Percentiles rank a stretch among this genome's conserved stretches.
Conservation (phyloP, 2,888 invertebrate species). For the Eurytoma adleriae region DNA sequence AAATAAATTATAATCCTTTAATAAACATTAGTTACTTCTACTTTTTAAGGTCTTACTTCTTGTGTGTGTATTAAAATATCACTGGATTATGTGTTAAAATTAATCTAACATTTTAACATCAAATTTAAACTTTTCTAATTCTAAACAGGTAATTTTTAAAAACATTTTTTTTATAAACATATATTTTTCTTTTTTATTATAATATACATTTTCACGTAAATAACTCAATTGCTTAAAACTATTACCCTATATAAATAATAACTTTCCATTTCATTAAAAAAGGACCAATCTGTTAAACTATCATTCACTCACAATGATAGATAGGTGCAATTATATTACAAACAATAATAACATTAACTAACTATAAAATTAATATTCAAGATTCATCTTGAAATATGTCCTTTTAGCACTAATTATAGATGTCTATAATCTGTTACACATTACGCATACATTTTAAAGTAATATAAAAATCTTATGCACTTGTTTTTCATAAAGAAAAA, state of each 20-base stretch:
- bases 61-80: no score
- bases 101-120: no score
- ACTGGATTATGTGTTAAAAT: no score
- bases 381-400: constrained; percentile 2
- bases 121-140: no score
- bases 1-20: no score
- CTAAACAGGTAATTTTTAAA: constrained; percentile 48
- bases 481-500: constrained; percentile 16
- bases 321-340: constrained; percentile 16
- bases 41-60: no score
- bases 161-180: constrained; percentile 48
- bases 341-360: constrained; percentile 25
- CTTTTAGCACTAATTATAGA: constrained; percentile 3
- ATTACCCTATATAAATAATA: constrained; percentile 8
- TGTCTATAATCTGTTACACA: constrained; percentile 8
- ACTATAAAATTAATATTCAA: neutral
- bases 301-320: neutral
- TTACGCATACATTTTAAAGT: neutral
- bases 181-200: constrained; percentile 41
- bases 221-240: constrained; percentile 32
- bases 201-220: constrained; percentile 39
- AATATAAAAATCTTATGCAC: constrained; percentile 15
- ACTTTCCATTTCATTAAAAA: constrained; percentile 31
- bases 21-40: no score
- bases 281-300: constrained; percentile 6